Conservation (phyloP, 1,140 invertebrate genomes). For the Cryptotermes secundus region DNA sequence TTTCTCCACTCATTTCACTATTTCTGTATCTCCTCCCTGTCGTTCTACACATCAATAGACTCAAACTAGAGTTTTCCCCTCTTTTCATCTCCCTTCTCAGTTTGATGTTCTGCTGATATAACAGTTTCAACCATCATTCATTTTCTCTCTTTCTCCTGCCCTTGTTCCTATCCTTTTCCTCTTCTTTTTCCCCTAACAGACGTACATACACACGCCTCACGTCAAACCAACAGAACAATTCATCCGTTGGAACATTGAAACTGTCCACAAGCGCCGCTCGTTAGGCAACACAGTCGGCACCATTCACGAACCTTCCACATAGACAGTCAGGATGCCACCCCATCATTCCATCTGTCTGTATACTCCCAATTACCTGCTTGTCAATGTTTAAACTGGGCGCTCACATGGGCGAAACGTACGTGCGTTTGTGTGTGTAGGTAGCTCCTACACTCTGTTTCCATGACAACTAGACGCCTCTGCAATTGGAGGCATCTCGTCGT, state of each 20-base stretch:
- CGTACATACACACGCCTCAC: neutral
- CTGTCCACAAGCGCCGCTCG: constrained; percentile 34
- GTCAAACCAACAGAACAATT: constrained; percentile 31
- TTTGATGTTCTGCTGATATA: constrained; percentile 18
- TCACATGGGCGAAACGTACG: neutral
- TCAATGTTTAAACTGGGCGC: constrained; percentile 32
- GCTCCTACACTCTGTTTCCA: neutral
- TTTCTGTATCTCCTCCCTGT: neutral
- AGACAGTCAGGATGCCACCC: neutral
- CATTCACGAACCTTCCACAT: neutral
- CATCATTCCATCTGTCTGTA: constrained; percentile 27
- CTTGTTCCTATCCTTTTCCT: neutral
- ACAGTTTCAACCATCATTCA: constrained; percentile 21
- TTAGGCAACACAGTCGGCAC: constrained; percentile 29
- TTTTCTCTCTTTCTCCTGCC: neutral
- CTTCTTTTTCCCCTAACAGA: neutral
- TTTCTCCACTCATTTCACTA: neutral
- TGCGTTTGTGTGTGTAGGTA: neutral
- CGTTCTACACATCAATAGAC: neutral
- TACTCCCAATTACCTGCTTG: constrained; percentile 34
- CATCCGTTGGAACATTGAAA: constrained; percentile 33
- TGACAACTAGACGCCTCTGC: neutral
- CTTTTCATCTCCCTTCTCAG: neutral
- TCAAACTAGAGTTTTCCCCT: neutral
- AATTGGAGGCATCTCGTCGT: too few relatives aligned